Evolutionary conservation across 2,113 vertebrate genomes (phyloP), one percentile per base, ranked within the genome.

Genomic region (Cololabis saira): DNA sequence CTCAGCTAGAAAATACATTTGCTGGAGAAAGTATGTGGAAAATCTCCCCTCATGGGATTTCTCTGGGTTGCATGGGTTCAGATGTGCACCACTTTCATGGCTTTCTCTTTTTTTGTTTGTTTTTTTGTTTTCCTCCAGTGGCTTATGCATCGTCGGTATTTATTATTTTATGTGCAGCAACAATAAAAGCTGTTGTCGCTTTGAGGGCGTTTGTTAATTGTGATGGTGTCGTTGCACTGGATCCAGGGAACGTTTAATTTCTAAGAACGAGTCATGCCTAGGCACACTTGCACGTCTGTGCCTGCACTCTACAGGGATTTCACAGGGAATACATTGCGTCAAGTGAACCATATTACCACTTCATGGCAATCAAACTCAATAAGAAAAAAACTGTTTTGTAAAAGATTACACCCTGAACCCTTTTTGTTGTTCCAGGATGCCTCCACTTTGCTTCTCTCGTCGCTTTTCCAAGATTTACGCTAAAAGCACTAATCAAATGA

Each of bases 271-370:
- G 53, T 30, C 40, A 42, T 30, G 71, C 24, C 37, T 12, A 18
- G 53, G 40, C 27, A 3, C 33, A 49, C 21, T n/a, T 68, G 60
- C 77, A 45, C 52, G 81, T 60, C 65, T 16, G 13, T 51, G 63
- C 80, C 58, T 71, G 76, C 58, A 53, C 1, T 13, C 3, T 0
- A 27, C 40, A 14, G 16, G 15, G 41, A 45, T 73, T 76, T 56
- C 17, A 47, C 63, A 33, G 52, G 41, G 48, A 52, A 22, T 4
- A 42, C 0, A 11, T 3, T 1, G 27, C 4, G 37, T 61, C 59
- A 60, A 68, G 71, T 40, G 52, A 74, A 42, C 54, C 33, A 51
- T 58, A 43, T 61, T 55, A 68, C 2, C 12, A 9, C 41, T 17
- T 47, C n/a, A 44, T 53, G 37, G 44, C 37, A 57, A 55, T 21